Evolutionary conservation across 1,140 invertebrate genomes (phyloP).

Genomic region (Drosophila baimaii): DNA sequence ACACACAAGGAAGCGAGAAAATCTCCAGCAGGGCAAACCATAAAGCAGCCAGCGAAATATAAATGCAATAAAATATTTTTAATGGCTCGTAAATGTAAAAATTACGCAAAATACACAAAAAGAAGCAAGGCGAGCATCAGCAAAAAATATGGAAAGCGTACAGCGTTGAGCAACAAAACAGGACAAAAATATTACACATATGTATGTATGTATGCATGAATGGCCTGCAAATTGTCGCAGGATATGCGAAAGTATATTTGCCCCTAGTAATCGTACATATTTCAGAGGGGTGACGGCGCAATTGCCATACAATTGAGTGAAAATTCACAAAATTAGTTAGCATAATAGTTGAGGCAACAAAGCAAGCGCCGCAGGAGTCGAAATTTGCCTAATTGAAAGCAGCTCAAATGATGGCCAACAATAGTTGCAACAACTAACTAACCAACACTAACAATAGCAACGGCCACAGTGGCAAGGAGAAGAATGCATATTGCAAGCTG

Average conservation of each 20-base stretch:
- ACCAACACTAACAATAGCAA: constrained; percentile 7
- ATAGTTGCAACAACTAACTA: constrained; percentile 27
- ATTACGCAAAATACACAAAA: constrained; percentile 66
- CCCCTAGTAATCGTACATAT: background rate
- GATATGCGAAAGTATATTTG: constrained; percentile 19
- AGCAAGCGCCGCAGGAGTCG: constrained; percentile 51
- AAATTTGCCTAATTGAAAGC: constrained; percentile 68
- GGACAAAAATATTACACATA: constrained; percentile 9
- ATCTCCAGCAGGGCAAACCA: constrained; percentile 67
- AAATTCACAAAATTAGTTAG: constrained; percentile 63
- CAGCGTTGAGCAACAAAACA: constrained; percentile 13
- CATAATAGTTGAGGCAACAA: constrained; percentile 64
- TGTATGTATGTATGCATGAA: constrained; percentile 9
- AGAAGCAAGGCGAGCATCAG: constrained; percentile 1
- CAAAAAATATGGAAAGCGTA: constrained; percentile 24
- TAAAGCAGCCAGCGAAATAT: constrained; percentile 75
- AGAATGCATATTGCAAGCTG: constrained; percentile 56
- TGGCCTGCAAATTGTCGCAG: constrained; percentile 58
- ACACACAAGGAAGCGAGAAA: constrained; percentile 48
- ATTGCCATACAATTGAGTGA: constrained; percentile 50
- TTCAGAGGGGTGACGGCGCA: background rate
- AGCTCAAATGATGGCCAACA: constrained; percentile 46
- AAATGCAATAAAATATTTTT: constrained; percentile 78
- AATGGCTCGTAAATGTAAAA: constrained; percentile 77
- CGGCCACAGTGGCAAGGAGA: constrained; percentile 24